Percentiles rank a stretch among this genome's conserved stretches.
These are phyloP conservation scores for Aricia agestis DNA, from an alignment of 1,140 invertebrate genomes.

Conservation along the genomic window DNA sequence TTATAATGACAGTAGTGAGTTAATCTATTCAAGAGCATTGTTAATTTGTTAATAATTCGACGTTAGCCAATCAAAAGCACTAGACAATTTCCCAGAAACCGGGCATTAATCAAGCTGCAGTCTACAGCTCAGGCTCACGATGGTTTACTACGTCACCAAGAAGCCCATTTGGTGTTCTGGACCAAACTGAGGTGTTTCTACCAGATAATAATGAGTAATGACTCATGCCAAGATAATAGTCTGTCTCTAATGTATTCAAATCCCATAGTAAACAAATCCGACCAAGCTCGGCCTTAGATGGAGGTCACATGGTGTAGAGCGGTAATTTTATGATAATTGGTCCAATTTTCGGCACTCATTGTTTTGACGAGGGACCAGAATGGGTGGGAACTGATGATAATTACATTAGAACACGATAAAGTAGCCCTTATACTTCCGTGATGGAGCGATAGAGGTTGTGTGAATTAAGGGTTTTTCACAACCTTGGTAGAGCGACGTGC, in stretches of 20 bases:
- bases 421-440: background rate
- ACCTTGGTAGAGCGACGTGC: background rate
- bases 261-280: background rate
- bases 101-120: too few species aligned
- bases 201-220: background rate
- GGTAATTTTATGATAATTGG: constrained; percentile 3
- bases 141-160: too few species aligned
- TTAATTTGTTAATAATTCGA: too few species aligned
- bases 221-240: background rate
- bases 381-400: background rate
- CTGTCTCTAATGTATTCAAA: background rate
- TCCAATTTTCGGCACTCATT: background rate
- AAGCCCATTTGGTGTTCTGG: too few species aligned
- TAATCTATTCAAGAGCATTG: too few species aligned
- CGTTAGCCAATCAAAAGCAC: too few species aligned
- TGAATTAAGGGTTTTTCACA: background rate
- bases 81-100: too few species aligned
- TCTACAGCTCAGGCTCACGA: too few species aligned
- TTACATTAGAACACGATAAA: background rate
- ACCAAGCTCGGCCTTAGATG: background rate
- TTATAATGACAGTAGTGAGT: too few species aligned
- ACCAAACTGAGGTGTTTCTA: too few species aligned
- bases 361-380: constrained; percentile 2
- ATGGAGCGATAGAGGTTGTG: background rate
- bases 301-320: background rate